Conservation (phyloP, 2,888 invertebrate genomes). For the Congeria kusceri region DNA sequence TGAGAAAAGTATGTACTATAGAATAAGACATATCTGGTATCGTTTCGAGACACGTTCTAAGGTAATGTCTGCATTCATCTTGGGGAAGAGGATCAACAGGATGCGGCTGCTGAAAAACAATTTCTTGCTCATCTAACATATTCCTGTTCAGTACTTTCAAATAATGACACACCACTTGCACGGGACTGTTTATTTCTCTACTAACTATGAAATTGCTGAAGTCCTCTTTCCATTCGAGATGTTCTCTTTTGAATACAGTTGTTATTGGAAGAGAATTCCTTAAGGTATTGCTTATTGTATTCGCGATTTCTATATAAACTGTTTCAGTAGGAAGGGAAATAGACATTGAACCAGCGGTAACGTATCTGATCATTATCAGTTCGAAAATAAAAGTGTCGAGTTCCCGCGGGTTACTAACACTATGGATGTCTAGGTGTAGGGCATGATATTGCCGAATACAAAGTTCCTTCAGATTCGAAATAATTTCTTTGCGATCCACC, state of each 20-base stretch:
- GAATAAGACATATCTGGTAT: slow-evolving; percentile 61
- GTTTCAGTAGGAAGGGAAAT: slow-evolving; percentile 52
- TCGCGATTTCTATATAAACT: slow-evolving; percentile 69
- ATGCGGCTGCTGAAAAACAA: slow-evolving; percentile 39
- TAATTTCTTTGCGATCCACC: slow-evolving; percentile 37
- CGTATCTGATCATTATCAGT: slow-evolving; percentile 57
- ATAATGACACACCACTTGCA: slow-evolving; percentile 72
- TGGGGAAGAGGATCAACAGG: slow-evolving; percentile 29
- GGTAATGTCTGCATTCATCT: slow-evolving; percentile 43
- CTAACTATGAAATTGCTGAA: slow-evolving; percentile 58
- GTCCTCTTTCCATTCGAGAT: slow-evolving; percentile 58
- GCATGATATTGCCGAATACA: slow-evolving; percentile 39
- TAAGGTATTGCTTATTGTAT: slow-evolving; percentile 62
- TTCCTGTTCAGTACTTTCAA: slow-evolving; percentile 43
- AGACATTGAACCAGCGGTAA: slow-evolving; percentile 47
- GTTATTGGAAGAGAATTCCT: slow-evolving; percentile 62
- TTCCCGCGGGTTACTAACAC: slow-evolving; percentile 46
- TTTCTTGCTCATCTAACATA: slow-evolving; percentile 55
- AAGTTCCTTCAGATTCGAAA: slow-evolving; percentile 41
- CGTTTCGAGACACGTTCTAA: slow-evolving; percentile 51
- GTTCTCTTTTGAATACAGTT: slow-evolving; percentile 56
- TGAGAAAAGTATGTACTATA: slow-evolving; percentile 66
- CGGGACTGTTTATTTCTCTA: slow-evolving; percentile 65
- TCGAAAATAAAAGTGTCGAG: slow-evolving; percentile 71
- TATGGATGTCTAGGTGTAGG: slow-evolving; percentile 69